A percentile compares a stretch with the other conserved stretches of the same genome.
phyloP scores from a whole-genome alignment of 2,888 invertebrate genomes.

The Boloria euphrosyne region DNA sequence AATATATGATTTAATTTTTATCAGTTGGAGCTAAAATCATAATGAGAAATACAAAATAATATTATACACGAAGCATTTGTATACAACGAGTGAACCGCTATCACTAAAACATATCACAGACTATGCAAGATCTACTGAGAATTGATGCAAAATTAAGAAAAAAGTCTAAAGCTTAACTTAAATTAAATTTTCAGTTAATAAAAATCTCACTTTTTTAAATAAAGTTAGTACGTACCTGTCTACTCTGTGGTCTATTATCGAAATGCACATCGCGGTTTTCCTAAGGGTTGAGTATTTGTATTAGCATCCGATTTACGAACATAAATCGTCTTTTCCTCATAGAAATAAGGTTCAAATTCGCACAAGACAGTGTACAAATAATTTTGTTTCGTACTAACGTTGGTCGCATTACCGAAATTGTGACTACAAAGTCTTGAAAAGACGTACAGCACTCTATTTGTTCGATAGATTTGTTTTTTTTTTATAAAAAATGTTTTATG shows the following conservation, averaged over 20 bases:
- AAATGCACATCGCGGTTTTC: constrained; percentile 75
- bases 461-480: constrained; percentile 9
- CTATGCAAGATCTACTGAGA: too few species aligned
- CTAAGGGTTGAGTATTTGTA: constrained; percentile 75
- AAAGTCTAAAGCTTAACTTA: not conserved
- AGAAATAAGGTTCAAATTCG: constrained; percentile 38
- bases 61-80: too few species aligned
- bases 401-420: constrained; percentile 66
- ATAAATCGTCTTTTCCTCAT: constrained; percentile 29
- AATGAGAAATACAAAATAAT: too few species aligned
- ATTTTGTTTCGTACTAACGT: constrained; percentile 38
- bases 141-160: too few species aligned
- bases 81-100: too few species aligned
- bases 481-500: not conserved
- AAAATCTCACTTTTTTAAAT: not conserved
- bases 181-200: not conserved
- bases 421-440: constrained; percentile 46
- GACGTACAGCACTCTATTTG: constrained; percentile 10
- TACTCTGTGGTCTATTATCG: constrained; percentile 70
- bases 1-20: too few species aligned
- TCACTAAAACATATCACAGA: too few species aligned
- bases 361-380: not conserved
- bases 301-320: constrained; percentile 37
- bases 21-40: too few species aligned
- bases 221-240: not conserved